A percentile compares a stretch with the other conserved stretches of the same genome.
Evolutionary conservation across 2,113 vertebrate genomes (phyloP).

Genomic region (western clawed frog (Xenopus tropicalis)): UCB_Xtro_10.0 CM004447.2:78761001-78761500

Average conservation of each 20-base stretch:
- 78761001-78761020: no score
- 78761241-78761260: conserved; percentile 98
- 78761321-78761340: conserved; percentile 82
- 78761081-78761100: no score
- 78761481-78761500: conserved; percentile 75
- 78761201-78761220: no score
- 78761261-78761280: conserved; percentile 99
- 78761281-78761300: conserved; percentile 95
- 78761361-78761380: conserved; percentile 93
- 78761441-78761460: conserved; percentile 79
- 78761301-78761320: conserved; percentile 84
- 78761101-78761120: no score
- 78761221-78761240: conserved; percentile 54
- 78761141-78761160: no score
- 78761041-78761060: no score
- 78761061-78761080: no score
- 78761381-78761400: conserved; percentile 95
- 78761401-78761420: conserved; percentile 90
- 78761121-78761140: no score
- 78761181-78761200: no score
- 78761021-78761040: no score
- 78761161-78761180: no score
- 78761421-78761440: conserved; percentile 93
- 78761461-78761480: conserved; percentile 80
- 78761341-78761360: conserved; percentile 89